A percentile compares a stretch with the other conserved stretches of the same genome.
Evolutionary conservation across 2,113 vertebrate genomes (phyloP).

Genomic region (Pelodiscus sinensis): DNA sequence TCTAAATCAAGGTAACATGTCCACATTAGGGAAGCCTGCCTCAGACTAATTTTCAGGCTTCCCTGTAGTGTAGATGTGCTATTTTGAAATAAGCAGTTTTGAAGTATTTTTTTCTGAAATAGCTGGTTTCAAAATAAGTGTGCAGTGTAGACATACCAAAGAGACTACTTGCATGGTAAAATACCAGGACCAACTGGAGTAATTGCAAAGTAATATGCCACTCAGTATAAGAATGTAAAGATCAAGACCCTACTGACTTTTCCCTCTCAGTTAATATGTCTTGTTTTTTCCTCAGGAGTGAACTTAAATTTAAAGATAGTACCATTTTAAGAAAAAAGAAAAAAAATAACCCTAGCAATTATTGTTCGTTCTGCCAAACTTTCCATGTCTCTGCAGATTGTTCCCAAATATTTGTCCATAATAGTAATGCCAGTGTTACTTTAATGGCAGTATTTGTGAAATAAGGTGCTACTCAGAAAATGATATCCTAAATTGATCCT

Average conservation of each 20-base stretch:
- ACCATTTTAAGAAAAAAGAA: not conserved
- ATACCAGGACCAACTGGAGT: not conserved
- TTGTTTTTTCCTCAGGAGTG: not conserved
- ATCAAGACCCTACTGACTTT: not conserved
- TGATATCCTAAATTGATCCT: not conserved
- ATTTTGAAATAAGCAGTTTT: no score
- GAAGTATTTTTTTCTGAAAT: no score
- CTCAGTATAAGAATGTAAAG: not conserved
- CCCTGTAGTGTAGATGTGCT: no score
- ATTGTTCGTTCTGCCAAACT: not conserved
- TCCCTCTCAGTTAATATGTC: not conserved
- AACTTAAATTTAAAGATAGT: not conserved
- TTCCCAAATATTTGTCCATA: not conserved
- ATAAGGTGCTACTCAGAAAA: not conserved
- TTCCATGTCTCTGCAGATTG: not conserved
- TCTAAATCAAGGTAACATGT: no score
- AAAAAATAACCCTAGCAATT: no score
- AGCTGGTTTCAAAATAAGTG: no score
- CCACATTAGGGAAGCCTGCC: no score
- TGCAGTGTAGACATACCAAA: not conserved
- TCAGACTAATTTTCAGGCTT: no score
- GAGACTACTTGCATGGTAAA: not conserved
- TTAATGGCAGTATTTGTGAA: not conserved
- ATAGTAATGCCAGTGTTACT: not conserved
- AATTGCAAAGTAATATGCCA: not conserved